Evolutionary conservation across 2,888 invertebrate genomes (phyloP), one percentile per base, ranked within the genome.

Genomic region (Anaspis maculata): DNA sequence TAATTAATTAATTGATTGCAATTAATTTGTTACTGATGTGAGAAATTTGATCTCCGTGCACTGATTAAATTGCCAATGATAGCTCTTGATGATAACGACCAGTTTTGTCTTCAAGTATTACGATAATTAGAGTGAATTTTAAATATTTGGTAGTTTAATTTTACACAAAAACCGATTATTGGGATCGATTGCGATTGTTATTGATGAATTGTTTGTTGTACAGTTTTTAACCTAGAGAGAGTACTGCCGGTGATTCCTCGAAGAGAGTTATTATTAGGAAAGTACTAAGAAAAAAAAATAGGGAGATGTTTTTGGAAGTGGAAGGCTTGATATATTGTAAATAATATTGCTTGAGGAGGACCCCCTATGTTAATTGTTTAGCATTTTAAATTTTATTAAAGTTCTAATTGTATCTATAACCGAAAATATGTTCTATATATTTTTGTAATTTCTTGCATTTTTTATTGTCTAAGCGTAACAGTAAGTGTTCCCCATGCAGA

Each of bases 361-460:
- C 42, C 41, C 36, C 36, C 41, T 49, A 44, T 41, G 51, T 52
- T 51, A 49, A 41, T 48, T 48, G 50, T 53, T 53, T 51, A 49
- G 45, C 46, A 34, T 49, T 45, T 45, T 36, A 52, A 51, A 53
- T 51, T 51, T 53, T 53, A 53, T 53, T 53, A 38, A 47, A 53
- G 48, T 53, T 53, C 48, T 49, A 47, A 39, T 42, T 45, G 37
- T 41, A 40, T 32, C 36, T 46, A 43, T 41, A 39, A 38, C 37
- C 36, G 30, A 40, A 31, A 31, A 42, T 46, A 42, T 38, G 37
- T 47, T 42, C 41, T 45, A 45, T 45, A 34, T 48, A 45, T 50
- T 50, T 50, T 48, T 50, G 42, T 50, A 48, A 40, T 40, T 40
- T 30, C 39, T 37, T 42, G 44, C 44, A n/a, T 46, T 46, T 41